Conservation (phyloP, 1,140 invertebrate species). For the Hylyphantes graminicola region DNA sequence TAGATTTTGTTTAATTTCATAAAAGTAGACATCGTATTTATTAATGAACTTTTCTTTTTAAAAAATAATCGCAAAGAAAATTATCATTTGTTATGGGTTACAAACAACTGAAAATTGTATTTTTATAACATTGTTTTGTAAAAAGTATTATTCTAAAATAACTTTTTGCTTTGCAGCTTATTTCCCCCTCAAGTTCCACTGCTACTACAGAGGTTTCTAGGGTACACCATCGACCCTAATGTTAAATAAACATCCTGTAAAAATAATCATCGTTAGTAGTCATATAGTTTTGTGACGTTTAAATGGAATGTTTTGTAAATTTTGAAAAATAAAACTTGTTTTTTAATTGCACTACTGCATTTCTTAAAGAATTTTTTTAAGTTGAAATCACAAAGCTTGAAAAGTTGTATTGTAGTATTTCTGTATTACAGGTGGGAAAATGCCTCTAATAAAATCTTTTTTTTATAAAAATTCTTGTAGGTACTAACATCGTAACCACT, state of each 20-base stretch:
- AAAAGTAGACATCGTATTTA: neutral
- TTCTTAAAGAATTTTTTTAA: too few species aligned
- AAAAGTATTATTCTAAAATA: neutral
- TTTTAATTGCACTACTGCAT: too few species aligned
- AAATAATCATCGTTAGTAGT: too few species aligned
- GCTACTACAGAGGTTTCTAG: constrained; percentile 36
- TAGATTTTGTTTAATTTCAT: neutral
- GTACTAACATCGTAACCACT: too few species aligned
- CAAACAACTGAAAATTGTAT: neutral
- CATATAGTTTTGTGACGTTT: too few species aligned
- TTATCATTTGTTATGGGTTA: neutral
- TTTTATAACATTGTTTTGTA: neutral
- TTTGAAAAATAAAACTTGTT: too few species aligned
- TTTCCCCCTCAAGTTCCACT: constrained; percentile 55
- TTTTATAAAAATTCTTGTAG: too few species aligned
- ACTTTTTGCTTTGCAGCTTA: constrained; percentile 30
- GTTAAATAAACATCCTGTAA: constrained; percentile 17
- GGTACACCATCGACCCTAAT: constrained; percentile 41
- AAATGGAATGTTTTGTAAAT: too few species aligned
- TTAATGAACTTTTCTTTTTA: neutral
- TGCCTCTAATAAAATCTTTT: too few species aligned
- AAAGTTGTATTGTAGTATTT: too few species aligned
- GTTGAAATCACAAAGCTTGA: too few species aligned
- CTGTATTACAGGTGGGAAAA: too few species aligned
- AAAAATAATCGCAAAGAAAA: neutral